phyloP scores from a whole-genome alignment of 2,888 invertebrate genomes.

The Aquatica leii region DNA sequence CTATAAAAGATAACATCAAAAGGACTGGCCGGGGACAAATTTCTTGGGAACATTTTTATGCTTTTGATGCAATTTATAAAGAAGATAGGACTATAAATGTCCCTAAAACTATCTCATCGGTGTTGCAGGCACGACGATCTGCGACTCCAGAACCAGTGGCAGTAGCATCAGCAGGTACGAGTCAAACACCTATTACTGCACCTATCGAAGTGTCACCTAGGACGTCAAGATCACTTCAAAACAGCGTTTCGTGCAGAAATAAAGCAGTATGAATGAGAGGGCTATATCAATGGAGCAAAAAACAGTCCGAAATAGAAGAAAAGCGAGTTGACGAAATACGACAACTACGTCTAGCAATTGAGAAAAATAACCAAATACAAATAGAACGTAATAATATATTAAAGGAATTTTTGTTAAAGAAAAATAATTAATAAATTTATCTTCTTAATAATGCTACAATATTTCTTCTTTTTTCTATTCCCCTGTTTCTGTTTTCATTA shows the following conservation, averaged over 20 bases:
- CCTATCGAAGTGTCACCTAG: too few species aligned
- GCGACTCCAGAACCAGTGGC: too few species aligned
- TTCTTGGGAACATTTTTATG: background rate
- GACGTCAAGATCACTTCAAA: background rate
- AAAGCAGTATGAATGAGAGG: too few species aligned
- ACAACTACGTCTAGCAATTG: background rate
- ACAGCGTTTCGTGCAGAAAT: background rate
- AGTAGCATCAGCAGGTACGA: too few species aligned
- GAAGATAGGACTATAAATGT: too few species aligned
- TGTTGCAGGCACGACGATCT: too few species aligned
- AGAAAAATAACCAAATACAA: background rate
- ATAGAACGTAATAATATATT: background rate
- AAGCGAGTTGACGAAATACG: background rate
- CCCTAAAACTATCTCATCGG: background rate
- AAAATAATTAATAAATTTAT: too few species aligned
- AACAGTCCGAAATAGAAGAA: background rate
- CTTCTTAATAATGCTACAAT: background rate
- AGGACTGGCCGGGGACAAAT: background rate
- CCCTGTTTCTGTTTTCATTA: too few species aligned
- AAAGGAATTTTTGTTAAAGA: background rate
- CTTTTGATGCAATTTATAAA: background rate
- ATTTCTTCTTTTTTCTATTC: background rate
- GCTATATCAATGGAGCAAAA: background rate
- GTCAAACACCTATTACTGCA: too few species aligned
- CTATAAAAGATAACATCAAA: background rate